Percentiles rank a stretch among this genome's conserved stretches.
Conservation (phyloP, 2,113 vertebrate species). For the Brachypodius melanocephalos region DNA sequence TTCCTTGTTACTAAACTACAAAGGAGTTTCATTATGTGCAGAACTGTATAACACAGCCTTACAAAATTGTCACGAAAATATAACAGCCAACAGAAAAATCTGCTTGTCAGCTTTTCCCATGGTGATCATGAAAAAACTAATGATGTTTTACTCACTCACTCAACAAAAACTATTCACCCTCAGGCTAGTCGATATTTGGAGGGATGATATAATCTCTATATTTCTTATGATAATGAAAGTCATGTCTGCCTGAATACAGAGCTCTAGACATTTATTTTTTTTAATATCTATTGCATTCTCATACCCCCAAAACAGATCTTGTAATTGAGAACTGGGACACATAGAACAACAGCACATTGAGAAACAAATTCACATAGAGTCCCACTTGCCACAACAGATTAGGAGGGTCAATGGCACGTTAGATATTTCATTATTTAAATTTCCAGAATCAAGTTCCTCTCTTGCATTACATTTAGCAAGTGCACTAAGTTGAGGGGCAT, state of each 20-base stretch:
- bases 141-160: constrained; percentile 61
- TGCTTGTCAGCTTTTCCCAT: constrained; percentile 57
- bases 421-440: constrained; percentile 65
- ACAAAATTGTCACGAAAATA: constrained; percentile 22
- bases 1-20: constrained; percentile 44
- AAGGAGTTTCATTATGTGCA: constrained; percentile 14
- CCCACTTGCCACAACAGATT: constrained; percentile 35
- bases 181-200: constrained; percentile 38
- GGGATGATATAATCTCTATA: constrained; percentile 47
- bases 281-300: not conserved
- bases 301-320: not conserved
- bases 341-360: not conserved
- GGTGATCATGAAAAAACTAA: constrained; percentile 65
- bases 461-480: constrained; percentile 45
- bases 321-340: constrained; percentile 24
- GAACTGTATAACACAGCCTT: not conserved
- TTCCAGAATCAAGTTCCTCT: constrained; percentile 42
- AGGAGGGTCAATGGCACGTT: constrained; percentile 29
- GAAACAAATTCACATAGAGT: constrained; percentile 46
- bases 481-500: not conserved
- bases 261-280: not conserved
- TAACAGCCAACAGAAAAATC: constrained; percentile 51
- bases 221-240: constrained; percentile 72
- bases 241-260: constrained; percentile 32
- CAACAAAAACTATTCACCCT: constrained; percentile 50